phyloP scores from a whole-genome alignment of 1,140 invertebrate species.

The Cecropterus lyciades region DNA sequence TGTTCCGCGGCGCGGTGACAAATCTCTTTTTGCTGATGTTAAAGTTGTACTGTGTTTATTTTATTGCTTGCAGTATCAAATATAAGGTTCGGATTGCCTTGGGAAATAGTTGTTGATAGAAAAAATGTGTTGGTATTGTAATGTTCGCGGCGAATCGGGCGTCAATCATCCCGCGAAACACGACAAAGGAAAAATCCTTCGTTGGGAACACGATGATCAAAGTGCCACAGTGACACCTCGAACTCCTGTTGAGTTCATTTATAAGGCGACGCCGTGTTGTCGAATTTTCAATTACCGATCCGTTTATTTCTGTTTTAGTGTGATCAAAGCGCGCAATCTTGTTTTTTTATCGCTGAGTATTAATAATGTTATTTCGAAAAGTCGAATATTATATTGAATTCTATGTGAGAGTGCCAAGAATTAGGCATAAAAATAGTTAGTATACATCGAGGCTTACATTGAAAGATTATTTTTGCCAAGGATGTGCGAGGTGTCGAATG shows the following conservation, averaged over 20 bases:
- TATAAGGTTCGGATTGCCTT: constrained; percentile 36
- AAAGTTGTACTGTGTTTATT: background rate
- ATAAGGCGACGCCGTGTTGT: constrained; percentile 35
- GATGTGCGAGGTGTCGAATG: no score
- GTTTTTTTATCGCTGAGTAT: background rate
- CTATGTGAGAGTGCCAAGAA: no score
- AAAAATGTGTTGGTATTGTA: constrained; percentile 46
- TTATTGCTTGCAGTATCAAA: constrained; percentile 2
- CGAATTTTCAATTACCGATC: constrained; percentile 39
- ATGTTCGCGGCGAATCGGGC: constrained; percentile 67
- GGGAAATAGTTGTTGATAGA: constrained; percentile 3
- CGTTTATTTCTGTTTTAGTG: constrained; percentile 27
- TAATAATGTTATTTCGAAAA: background rate
- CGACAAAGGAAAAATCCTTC: constrained; percentile 81
- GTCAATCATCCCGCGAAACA: constrained; percentile 76
- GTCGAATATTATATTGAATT: no score
- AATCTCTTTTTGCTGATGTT: constrained; percentile 29
- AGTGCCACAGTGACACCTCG: constrained; percentile 61
- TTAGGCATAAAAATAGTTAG: no score
- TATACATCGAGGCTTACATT: no score
- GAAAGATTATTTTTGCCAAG: no score
- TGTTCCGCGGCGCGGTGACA: constrained; percentile 42
- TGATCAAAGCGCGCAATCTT: constrained; percentile 14
- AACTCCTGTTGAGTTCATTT: constrained; percentile 71
- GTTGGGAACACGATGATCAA: constrained; percentile 68